These are phyloP conservation scores for Chaetops frenatus DNA, from an alignment of 2,113 vertebrate genomes.

Conservation along the genomic window DNA sequence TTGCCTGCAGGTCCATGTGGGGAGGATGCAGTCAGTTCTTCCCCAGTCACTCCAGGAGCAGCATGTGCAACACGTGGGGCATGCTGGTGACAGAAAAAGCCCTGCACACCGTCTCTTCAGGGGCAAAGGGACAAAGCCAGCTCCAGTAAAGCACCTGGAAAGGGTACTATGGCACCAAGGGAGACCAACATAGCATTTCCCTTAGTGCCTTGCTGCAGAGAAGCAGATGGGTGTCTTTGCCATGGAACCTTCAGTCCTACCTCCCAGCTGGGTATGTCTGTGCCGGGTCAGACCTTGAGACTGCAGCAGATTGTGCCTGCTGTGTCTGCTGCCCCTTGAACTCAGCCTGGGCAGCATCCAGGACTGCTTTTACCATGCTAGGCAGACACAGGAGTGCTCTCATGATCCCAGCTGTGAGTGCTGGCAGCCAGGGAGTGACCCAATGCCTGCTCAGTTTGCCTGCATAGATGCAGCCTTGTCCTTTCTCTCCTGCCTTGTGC, in stretches of 20 bases:
- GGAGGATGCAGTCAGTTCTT: fast-evolving
- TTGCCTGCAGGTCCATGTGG: not conserved
- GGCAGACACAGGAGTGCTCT: not conserved
- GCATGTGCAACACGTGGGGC: too few species aligned
- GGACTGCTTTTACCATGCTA: not conserved
- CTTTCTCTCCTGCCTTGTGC: not conserved
- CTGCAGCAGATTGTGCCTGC: not conserved
- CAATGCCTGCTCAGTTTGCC: not conserved
- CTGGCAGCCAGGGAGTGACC: not conserved
- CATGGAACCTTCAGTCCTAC: not conserved
- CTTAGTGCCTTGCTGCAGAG: not conserved
- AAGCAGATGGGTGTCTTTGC: not conserved
- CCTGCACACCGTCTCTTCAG: fast-evolving
- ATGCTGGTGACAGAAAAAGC: not conserved
- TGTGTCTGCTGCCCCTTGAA: not conserved
- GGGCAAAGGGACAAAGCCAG: not conserved
- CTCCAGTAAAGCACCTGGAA: not conserved
- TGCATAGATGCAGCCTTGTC: not conserved
- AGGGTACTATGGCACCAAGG: not conserved
- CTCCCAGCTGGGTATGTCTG: not conserved
- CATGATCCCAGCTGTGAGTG: not conserved
- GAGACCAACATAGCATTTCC: not conserved
- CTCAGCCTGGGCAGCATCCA: not conserved
- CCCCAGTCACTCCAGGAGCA: not conserved
- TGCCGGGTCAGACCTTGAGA: not conserved